These are phyloP conservation scores for Oscheius sp. DNA, from an alignment of 1,140 invertebrate species.

Conservation along the genomic window DNA sequence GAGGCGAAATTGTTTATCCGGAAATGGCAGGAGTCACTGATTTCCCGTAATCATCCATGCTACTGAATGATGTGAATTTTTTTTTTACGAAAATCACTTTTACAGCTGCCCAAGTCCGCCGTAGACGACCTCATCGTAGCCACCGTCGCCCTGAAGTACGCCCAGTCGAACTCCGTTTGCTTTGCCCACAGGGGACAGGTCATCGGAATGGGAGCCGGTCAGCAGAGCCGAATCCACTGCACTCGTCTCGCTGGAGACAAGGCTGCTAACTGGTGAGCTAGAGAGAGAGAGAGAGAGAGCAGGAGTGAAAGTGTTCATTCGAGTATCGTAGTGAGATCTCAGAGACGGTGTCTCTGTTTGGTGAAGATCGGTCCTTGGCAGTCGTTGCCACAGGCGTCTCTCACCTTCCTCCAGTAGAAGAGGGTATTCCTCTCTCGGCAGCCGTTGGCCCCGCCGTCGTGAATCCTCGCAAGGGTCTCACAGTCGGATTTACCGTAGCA, in stretches of 20 bases:
- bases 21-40: no score
- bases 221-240: conserved; percentile 95
- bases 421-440: conserved; percentile 55
- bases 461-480: conserved; percentile 61
- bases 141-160: conserved; percentile 93
- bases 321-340: background rate
- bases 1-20: no score
- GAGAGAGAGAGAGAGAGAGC: no score
- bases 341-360: conserved; percentile 4
- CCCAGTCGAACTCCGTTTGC: conserved; percentile 94
- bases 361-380: conserved; percentile 32
- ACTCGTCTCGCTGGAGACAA: conserved; percentile 93
- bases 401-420: conserved; percentile 58
- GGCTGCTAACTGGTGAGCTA: conserved; percentile 88
- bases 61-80: no score
- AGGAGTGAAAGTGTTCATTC: background rate
- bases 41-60: no score
- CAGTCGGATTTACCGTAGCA: conserved; percentile 61
- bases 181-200: conserved; percentile 87
- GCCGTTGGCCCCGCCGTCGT: conserved; percentile 63
- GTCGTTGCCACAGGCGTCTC: conserved; percentile 23
- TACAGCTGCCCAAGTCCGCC: conserved; percentile 72
- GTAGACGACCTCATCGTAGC: conserved; percentile 88
- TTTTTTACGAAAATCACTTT: conserved; percentile 17
- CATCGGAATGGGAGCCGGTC: conserved; percentile 92